Conservation (phyloP, 2,797 vertebrate species). For the Squalus acanthias region DNA sequence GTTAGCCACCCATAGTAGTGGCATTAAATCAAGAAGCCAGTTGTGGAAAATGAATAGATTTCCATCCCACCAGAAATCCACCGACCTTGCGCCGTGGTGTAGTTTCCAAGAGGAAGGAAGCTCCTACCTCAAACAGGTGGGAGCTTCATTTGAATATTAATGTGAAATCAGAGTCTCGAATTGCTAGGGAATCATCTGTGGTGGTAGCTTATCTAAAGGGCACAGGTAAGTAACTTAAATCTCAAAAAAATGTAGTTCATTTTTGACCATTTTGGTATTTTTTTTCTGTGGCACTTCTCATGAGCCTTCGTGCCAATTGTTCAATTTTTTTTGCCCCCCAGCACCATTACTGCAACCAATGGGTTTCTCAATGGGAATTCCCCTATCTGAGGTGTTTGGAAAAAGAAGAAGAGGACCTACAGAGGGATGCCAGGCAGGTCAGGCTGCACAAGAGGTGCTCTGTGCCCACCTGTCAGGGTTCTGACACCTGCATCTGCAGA, state of each 20-base stretch:
- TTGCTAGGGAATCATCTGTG: neutral
- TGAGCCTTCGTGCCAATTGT: conserved; percentile 31
- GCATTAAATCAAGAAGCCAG: neutral
- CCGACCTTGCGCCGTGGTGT: neutral
- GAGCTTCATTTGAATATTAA: neutral
- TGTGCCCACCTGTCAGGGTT: conserved; percentile 13
- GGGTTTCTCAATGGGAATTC: conserved; percentile 30
- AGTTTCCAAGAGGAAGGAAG: neutral
- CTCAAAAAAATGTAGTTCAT: neutral
- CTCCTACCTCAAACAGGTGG: neutral
- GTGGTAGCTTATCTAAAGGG: neutral
- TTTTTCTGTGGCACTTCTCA: conserved; percentile 21
- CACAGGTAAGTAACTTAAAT: conserved; percentile 19
- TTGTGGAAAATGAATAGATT: neutral
- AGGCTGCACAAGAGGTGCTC: conserved; percentile 27
- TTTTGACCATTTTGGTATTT: neutral
- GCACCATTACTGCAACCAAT: conserved; percentile 25
- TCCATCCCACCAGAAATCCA: neutral
- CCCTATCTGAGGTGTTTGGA: conserved; percentile 35
- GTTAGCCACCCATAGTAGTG: neutral
- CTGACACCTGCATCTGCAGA: neutral
- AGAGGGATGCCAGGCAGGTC: conserved; percentile 32
- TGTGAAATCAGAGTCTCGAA: neutral
- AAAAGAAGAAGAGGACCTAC: conserved; percentile 28
- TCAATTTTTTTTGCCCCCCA: conserved; percentile 28